phyloP scores from a whole-genome alignment of 64 coral and sea anemone species.

The Montipora cactus region DNA sequence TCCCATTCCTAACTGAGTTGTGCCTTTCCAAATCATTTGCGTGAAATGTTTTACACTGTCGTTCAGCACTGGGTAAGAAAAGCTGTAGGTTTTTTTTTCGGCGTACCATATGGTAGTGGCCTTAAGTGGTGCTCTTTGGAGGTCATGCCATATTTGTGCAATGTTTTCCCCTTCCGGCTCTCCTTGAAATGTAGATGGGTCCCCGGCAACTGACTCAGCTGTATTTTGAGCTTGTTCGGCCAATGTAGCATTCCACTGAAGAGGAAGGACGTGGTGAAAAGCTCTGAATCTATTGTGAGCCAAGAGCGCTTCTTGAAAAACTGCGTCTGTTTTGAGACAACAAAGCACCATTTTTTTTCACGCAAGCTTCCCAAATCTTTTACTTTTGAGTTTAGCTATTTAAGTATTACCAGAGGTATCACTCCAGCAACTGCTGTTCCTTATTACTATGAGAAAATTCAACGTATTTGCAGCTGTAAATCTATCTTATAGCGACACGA shows the following conservation, averaged over 20 bases:
- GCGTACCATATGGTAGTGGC: constrained; percentile 92
- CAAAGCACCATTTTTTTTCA: not conserved
- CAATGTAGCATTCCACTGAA: constrained; percentile 83
- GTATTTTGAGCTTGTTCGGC: constrained; percentile 85
- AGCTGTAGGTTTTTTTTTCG: constrained; percentile 78
- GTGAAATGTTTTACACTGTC: constrained; percentile 83
- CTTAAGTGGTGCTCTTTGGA: constrained; percentile 84
- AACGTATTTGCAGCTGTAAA: no score
- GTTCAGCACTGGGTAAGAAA: constrained; percentile 74
- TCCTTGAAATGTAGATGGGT: constrained; percentile 72
- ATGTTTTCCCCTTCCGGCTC: constrained; percentile 88
- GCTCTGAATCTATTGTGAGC: constrained; percentile 85
- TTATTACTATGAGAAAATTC: no score
- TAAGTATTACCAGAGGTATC: not conserved
- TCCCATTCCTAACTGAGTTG: constrained; percentile 80
- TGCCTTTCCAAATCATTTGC: constrained; percentile 89
- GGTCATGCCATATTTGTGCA: constrained; percentile 95
- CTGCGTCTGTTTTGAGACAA: constrained; percentile 44
- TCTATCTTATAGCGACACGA: no score
- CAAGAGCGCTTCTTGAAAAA: constrained; percentile 71
- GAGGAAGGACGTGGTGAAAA: constrained; percentile 72
- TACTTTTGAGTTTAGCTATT: not conserved
- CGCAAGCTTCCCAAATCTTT: not conserved
- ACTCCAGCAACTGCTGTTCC: not conserved
- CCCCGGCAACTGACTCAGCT: constrained; percentile 78